These are phyloP conservation scores for Turdus rufiventris DNA, from an alignment of 2,113 vertebrate genomes.

Conservation along the genomic window DNA sequence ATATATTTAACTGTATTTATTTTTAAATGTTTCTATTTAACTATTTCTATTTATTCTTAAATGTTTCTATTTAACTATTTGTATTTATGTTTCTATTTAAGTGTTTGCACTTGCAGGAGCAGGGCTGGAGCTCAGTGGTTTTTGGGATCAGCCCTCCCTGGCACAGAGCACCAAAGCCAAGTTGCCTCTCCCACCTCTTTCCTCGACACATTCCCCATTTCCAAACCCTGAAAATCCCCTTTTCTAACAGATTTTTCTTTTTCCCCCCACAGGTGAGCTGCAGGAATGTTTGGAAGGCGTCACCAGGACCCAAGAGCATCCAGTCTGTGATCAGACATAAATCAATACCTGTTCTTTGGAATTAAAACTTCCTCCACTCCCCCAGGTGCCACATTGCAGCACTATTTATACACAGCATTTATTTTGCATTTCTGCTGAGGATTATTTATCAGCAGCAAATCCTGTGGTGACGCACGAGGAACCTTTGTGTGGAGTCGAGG, in stretches of 20 bases:
- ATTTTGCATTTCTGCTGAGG: neutral
- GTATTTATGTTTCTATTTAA: fast-evolving
- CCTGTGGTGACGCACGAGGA: neutral
- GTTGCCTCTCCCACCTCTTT: neutral
- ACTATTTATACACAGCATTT: neutral
- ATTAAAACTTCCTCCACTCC: neutral
- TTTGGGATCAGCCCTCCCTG: neutral
- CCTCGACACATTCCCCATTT: fast-evolving
- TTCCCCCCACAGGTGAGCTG: fast-evolving
- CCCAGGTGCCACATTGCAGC: neutral
- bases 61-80: neutral
- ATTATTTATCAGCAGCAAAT: neutral
- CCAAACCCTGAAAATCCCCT: neutral
- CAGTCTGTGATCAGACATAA: fast-evolving
- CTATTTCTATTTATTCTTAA: no score
- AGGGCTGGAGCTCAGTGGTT: neutral
- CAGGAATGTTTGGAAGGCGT: neutral
- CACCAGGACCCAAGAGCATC: neutral
- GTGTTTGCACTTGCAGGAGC: neutral
- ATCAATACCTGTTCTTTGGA: neutral
- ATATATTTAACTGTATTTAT: neutral
- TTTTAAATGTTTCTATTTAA: fast-evolving
- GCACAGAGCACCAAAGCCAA: fast-evolving
- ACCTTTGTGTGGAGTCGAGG: neutral
- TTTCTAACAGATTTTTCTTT: neutral